These are phyloP conservation scores for Anguilla japonica DNA, from an alignment of 2,113 vertebrate species.

Conservation along the genomic window DNA sequence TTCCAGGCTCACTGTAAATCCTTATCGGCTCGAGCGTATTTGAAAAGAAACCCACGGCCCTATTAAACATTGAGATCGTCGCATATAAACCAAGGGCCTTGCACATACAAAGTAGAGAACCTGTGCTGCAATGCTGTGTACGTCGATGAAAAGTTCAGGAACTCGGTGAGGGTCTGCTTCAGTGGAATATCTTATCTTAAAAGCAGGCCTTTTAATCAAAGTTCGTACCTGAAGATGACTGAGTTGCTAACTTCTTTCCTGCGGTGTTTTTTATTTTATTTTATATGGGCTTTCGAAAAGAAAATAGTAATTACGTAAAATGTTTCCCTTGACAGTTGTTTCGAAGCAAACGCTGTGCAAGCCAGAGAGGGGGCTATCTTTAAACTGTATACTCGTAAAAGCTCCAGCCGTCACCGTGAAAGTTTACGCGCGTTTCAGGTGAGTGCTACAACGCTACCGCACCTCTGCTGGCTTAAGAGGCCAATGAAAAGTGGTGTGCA, in stretches of 20 bases:
- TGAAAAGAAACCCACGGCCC: background rate
- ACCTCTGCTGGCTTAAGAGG: too few species aligned
- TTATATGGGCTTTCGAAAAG: too few species aligned
- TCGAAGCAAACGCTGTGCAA: too few species aligned
- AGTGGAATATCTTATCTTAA: too few species aligned
- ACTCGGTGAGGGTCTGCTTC: background rate
- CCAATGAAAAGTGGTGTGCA: background rate
- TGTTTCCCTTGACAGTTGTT: too few species aligned
- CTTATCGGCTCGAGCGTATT: slow-evolving; percentile 1
- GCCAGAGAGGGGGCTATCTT: background rate
- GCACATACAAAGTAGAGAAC: background rate
- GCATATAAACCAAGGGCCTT: slow-evolving; percentile 3
- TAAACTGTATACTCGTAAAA: background rate
- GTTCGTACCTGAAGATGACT: too few species aligned
- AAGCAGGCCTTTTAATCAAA: too few species aligned
- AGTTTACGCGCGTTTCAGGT: background rate
- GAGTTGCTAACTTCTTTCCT: too few species aligned
- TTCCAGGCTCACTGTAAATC: background rate
- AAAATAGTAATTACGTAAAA: too few species aligned
- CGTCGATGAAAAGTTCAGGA: background rate
- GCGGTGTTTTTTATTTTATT: too few species aligned
- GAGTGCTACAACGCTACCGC: too few species aligned
- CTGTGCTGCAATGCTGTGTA: background rate
- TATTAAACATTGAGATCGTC: background rate
- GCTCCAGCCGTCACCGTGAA: background rate